These are phyloP conservation scores for Andrena bucephala DNA, from an alignment of 2,888 invertebrate genomes.

Conservation along the genomic window DNA sequence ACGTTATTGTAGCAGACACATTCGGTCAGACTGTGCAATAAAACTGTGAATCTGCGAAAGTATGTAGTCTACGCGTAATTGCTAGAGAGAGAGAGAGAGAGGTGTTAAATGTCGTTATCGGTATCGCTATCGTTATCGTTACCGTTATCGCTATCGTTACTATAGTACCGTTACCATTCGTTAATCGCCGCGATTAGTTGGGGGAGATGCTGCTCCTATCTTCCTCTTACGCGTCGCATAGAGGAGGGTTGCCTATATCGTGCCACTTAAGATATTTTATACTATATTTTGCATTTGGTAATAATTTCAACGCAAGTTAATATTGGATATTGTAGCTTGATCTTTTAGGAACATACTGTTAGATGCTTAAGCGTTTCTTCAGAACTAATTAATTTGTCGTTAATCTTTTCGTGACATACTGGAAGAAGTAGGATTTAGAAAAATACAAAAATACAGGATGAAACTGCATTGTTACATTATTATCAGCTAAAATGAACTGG, in stretches of 20 bases:
- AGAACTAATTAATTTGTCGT: no score
- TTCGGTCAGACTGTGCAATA: not conserved
- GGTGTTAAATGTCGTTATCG: not conserved
- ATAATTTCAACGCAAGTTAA: no score
- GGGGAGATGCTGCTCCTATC: slow-evolving; percentile 36
- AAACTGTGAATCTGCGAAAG: not conserved
- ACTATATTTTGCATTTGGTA: no score
- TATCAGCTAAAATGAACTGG: no score
- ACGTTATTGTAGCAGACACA: not conserved
- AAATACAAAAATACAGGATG: no score
- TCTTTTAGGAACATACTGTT: no score
- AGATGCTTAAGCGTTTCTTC: no score
- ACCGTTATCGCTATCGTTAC: not conserved
- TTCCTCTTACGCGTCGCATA: not conserved
- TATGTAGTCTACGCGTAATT: not conserved
- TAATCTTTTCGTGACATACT: no score
- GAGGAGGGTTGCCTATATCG: slow-evolving; percentile 10
- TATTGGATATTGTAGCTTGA: no score
- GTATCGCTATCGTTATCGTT: slow-evolving; percentile 23
- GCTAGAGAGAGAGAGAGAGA: no score
- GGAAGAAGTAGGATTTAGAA: no score
- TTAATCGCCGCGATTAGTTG: slow-evolving; percentile 25
- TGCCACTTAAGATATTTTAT: not conserved
- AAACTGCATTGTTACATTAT: no score
- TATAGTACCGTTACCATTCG: slow-evolving; percentile 10